phyloP scores from a whole-genome alignment of 1,140 invertebrate species.

The Drusus annulatus region DNA sequence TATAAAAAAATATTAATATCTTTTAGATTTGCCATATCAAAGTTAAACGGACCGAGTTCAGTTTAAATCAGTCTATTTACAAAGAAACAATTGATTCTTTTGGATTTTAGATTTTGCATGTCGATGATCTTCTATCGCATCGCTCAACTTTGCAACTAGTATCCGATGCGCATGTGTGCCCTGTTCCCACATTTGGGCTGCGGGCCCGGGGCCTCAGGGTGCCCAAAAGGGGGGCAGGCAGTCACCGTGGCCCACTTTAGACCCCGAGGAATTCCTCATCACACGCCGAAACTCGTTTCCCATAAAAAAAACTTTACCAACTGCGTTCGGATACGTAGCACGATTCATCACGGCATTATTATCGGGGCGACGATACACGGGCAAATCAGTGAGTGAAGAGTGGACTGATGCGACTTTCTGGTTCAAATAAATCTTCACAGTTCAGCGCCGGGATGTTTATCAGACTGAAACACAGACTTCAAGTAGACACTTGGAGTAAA shows the following conservation, averaged over 20 bases:
- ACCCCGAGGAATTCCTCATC: neutral
- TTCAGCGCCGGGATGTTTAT: too few relatives aligned
- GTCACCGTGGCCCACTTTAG: neutral
- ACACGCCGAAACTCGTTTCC: slow-evolving; percentile 8
- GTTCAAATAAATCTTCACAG: too few relatives aligned
- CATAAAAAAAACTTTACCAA: neutral
- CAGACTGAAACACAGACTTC: too few relatives aligned
- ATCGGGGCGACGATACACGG: neutral
- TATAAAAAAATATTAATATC: too few relatives aligned
- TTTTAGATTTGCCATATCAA: too few relatives aligned
- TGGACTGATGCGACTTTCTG: neutral
- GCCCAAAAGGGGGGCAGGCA: slow-evolving; percentile 7
- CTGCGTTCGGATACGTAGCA: neutral
- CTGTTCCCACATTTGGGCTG: slow-evolving; percentile 7
- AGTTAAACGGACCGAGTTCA: too few relatives aligned
- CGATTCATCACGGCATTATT: neutral
- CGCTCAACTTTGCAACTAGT: too few relatives aligned
- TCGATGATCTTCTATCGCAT: too few relatives aligned
- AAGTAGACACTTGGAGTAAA: too few relatives aligned
- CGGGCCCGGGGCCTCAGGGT: neutral
- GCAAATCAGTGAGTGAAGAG: neutral
- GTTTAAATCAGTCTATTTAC: too few relatives aligned
- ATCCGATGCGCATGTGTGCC: neutral
- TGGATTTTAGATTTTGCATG: too few relatives aligned
- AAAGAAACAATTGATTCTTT: too few relatives aligned